These are phyloP conservation scores for Drosophila sproati DNA, from an alignment of 1,140 invertebrate genomes.

Conservation along the genomic window DNA sequence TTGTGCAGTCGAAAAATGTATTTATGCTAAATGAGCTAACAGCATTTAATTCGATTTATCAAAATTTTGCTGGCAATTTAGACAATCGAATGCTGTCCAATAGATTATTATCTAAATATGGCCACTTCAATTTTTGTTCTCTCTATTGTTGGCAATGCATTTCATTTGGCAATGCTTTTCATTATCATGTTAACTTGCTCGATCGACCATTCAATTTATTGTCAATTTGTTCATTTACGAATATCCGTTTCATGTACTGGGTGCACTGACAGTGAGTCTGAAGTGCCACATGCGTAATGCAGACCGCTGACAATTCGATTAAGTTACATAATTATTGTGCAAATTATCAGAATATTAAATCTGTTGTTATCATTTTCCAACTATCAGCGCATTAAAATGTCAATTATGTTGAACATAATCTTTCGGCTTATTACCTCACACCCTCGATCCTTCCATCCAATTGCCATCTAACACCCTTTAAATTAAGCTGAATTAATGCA, in stretches of 20 bases:
- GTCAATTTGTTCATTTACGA: constrained; percentile 5
- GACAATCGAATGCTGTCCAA: background rate
- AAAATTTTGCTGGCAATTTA: background rate
- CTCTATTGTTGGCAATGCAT: background rate
- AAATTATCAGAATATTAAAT: constrained; percentile 83
- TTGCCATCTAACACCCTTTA: constrained; percentile 24
- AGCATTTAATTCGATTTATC: constrained; percentile 17
- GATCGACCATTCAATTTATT: constrained; percentile 16
- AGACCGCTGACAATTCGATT: constrained; percentile 75
- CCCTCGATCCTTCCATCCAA: background rate
- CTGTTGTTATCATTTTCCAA: constrained; percentile 69
- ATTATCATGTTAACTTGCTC: background rate
- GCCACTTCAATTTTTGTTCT: background rate
- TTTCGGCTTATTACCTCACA: constrained; percentile 25
- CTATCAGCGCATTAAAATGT: constrained; percentile 82
- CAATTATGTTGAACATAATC: constrained; percentile 68
- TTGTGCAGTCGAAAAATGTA: background rate
- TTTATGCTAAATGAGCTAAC: background rate
- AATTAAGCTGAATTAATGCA: constrained; percentile 54
- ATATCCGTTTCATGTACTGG: constrained; percentile 34
- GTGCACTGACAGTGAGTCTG: constrained; percentile 16
- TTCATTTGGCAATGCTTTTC: constrained; percentile 21
- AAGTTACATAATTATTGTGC: constrained; percentile 70
- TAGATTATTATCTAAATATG: constrained; percentile 10
- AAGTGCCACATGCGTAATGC: constrained; percentile 24